Evolutionary conservation across 64 coral and sea anemone species (phyloP).

Genomic region (Hydrozoanthus tunicans): DNA sequence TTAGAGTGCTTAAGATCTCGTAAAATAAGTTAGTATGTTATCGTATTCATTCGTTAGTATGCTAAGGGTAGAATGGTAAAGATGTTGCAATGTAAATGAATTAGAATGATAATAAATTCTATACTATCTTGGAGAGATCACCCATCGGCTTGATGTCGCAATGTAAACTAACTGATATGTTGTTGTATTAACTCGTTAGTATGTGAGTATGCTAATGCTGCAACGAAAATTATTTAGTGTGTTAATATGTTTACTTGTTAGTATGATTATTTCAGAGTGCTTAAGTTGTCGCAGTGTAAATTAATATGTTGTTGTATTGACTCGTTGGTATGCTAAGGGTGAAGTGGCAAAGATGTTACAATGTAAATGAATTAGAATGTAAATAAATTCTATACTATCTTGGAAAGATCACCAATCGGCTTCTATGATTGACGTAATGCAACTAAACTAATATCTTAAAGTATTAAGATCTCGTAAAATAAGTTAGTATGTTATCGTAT

Average conservation of each 20-base stretch:
- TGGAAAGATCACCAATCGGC: background rate
- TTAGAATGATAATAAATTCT: background rate
- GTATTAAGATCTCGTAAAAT: background rate
- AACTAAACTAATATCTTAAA: background rate
- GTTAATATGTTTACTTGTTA: background rate
- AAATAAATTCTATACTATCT: background rate
- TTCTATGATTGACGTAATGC: background rate
- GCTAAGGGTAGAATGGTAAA: background rate
- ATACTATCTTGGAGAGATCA: background rate
- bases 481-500: background rate
- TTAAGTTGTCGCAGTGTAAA: background rate
- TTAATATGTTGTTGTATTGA: background rate
- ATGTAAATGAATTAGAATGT: background rate
- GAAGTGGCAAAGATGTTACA: too few species aligned
- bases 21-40: background rate
- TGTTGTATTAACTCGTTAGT: background rate
- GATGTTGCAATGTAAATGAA: background rate
- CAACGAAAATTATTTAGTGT: background rate
- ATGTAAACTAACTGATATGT: background rate
- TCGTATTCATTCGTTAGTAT: background rate
- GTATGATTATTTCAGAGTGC: background rate
- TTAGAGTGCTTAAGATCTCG: background rate
- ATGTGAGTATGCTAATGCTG: background rate
- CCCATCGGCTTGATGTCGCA: too few species aligned
- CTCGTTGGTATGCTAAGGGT: background rate